These are phyloP conservation scores for Drosophila melanica DNA, from an alignment of 1,140 invertebrate species.

Conservation along the genomic window DNA sequence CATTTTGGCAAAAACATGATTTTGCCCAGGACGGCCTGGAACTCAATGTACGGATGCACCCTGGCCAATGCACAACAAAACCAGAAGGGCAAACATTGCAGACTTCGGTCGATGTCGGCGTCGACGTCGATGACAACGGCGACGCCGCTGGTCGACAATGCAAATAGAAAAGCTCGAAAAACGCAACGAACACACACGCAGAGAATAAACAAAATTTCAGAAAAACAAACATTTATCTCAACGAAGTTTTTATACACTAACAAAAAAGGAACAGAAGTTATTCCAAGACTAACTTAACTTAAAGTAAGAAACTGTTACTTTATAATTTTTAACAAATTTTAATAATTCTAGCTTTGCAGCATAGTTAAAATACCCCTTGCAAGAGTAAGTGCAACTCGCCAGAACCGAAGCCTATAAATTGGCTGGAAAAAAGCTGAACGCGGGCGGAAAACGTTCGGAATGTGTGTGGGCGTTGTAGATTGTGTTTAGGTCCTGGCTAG, in stretches of 20 bases:
- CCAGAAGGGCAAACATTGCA: conserved; percentile 76
- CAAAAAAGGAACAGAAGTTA: neutral
- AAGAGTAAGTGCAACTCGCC: neutral
- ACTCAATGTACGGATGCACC: conserved; percentile 5
- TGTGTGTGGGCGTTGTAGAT: conserved; percentile 33
- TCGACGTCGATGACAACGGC: neutral
- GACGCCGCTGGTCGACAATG: conserved; percentile 58
- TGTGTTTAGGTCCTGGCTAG: conserved; percentile 54
- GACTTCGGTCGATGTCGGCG: conserved; percentile 15
- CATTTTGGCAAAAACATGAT: conserved; percentile 81
- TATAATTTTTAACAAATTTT: neutral
- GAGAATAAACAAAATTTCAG: conserved; percentile 24
- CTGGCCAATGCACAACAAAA: conserved; percentile 53
- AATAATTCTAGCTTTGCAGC: neutral
- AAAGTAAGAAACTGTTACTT: too few relatives aligned
- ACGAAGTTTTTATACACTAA: conserved; percentile 3
- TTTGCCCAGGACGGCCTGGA: conserved; percentile 24
- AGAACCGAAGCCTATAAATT: conserved; percentile 65
- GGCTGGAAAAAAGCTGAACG: conserved; percentile 61
- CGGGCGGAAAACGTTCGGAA: neutral
- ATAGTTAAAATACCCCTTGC: conserved; percentile 36
- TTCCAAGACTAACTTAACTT: too few relatives aligned
- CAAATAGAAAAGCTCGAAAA: conserved; percentile 76
- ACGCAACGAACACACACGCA: conserved; percentile 56
- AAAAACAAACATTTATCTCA: neutral